These are phyloP conservation scores for Lordiphosa mommai DNA, from an alignment of 1,140 invertebrate genomes.

Conservation along the genomic window DNA sequence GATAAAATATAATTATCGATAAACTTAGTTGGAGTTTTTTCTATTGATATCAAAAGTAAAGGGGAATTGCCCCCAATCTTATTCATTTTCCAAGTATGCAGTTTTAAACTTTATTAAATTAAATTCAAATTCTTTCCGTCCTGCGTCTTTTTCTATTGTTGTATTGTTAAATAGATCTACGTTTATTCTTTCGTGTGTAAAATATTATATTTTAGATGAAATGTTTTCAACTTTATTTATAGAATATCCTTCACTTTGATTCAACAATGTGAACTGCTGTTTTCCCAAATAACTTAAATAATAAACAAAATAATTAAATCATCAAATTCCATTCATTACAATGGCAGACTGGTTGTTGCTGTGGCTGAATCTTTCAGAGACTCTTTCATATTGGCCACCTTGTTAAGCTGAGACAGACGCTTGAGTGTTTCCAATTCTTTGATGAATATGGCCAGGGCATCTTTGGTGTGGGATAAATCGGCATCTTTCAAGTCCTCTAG, in stretches of 20 bases:
- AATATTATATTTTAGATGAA: background rate
- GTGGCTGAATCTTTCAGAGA: constrained; percentile 29
- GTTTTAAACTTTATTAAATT: no score
- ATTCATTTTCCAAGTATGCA: no score
- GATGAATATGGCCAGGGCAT: constrained; percentile 61
- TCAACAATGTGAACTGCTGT: background rate
- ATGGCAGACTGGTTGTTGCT: background rate
- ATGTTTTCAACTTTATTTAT: background rate
- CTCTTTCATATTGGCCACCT: constrained; percentile 55
- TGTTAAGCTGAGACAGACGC: constrained; percentile 62
- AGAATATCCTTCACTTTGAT: background rate
- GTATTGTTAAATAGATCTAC: no score
- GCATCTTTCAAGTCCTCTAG: constrained; percentile 55
- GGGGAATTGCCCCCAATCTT: no score
- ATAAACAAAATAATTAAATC: background rate
- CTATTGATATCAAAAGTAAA: no score
- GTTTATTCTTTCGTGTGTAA: no score
- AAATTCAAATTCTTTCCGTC: no score
- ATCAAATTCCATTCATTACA: background rate
- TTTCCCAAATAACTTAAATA: background rate
- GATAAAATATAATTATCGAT: no score
- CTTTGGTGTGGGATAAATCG: constrained; percentile 54
- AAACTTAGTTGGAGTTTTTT: no score
- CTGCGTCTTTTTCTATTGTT: no score
- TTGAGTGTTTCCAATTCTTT: constrained; percentile 70